These are phyloP conservation scores for Brachypteracias leptosomus DNA, from an alignment of 2,113 vertebrate species.

Conservation along the genomic window DNA sequence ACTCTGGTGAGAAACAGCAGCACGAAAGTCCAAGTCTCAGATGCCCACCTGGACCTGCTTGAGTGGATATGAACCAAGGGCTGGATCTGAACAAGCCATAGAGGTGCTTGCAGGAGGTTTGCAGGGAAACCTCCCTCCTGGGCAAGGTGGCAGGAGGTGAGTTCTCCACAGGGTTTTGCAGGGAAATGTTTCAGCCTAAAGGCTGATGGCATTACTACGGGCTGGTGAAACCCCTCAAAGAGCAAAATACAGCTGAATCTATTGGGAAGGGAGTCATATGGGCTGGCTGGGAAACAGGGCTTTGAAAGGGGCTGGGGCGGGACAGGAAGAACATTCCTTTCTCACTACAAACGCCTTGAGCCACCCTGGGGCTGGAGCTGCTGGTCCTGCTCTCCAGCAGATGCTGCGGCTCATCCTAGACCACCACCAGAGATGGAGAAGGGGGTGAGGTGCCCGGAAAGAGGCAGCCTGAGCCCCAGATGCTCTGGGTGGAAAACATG, in stretches of 20 bases:
- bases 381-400: not conserved
- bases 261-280: slow-evolving; percentile 10
- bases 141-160: not conserved
- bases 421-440: not conserved
- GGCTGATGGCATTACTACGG: not conserved
- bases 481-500: slow-evolving; percentile 8
- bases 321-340: slow-evolving; percentile 58
- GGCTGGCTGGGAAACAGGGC: not conserved
- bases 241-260: not conserved
- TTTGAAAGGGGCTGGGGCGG: slow-evolving; percentile 14
- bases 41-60: not conserved
- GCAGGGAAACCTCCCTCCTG: not conserved
- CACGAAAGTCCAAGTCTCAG: not conserved
- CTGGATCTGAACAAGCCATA: not conserved
- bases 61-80: rapidly evolving
- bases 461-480: slow-evolving; percentile 57
- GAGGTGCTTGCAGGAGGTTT: not conserved
- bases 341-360: slow-evolving; percentile 25
- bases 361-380: not conserved
- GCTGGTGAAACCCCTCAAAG: not conserved
- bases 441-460: slow-evolving; percentile 32
- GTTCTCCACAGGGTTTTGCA: not conserved
- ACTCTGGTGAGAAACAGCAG: not conserved
- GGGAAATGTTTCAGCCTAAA: not conserved
- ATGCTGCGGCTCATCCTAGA: slow-evolving; percentile 8